phyloP scores from a whole-genome alignment of 2,797 vertebrate species.

The Pangasius djambal region DNA sequence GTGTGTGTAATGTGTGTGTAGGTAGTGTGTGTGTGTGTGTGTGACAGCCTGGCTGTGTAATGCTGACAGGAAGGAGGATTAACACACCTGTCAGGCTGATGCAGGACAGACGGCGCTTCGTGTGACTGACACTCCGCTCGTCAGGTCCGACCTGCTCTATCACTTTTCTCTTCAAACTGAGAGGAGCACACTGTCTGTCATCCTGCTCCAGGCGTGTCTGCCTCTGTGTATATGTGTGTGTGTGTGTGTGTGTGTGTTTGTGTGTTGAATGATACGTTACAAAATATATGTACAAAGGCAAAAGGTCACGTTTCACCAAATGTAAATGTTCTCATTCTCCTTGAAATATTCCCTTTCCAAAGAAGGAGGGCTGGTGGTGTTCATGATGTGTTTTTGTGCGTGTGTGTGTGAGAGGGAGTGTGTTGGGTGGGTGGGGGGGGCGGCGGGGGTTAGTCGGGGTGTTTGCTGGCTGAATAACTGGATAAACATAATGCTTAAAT shows the following conservation, averaged over 20 bases:
- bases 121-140: conserved; percentile 45
- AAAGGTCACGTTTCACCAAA: conserved; percentile 20
- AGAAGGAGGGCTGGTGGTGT: background rate
- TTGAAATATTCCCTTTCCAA: background rate
- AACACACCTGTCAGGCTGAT: conserved; percentile 40
- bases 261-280: background rate
- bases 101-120: conserved; percentile 23
- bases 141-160: conserved; percentile 60
- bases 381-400: background rate
- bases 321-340: background rate
- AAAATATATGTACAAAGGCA: conserved; percentile 16
- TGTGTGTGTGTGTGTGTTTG: conserved; percentile 14
- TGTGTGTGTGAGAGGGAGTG: background rate
- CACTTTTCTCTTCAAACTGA: conserved; percentile 23
- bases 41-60: conserved; percentile 1
- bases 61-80: conserved; percentile 39
- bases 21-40: background rate
- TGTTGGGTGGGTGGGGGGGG: background rate
- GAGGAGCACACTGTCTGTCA: conserved; percentile 29
- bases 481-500: background rate
- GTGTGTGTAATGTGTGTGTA: background rate
- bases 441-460: too few relatives aligned
- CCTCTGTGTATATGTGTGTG: background rate
- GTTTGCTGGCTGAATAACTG: background rate
- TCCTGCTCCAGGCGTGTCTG: conserved; percentile 2